Percentiles rank a stretch among this genome's conserved stretches.
phyloP scores from a whole-genome alignment of 1,140 invertebrate species.

The Aethina tumida region DNA sequence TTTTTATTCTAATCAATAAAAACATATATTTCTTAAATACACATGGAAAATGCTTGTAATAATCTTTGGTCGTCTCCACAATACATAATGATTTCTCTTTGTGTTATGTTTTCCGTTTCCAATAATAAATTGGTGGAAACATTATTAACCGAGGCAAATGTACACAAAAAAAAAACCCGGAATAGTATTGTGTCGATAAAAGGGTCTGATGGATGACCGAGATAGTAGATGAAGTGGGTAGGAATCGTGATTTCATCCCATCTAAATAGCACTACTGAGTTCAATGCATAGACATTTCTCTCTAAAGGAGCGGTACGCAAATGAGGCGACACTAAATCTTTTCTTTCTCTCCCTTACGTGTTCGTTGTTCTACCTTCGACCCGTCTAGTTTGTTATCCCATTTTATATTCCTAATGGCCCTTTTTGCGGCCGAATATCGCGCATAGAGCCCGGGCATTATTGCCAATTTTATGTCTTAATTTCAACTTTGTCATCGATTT shows the following conservation, averaged over 20 bases:
- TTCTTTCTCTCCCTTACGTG: too few relatives aligned
- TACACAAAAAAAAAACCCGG: too few relatives aligned
- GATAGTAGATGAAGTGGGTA: neutral
- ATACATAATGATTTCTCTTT: too few relatives aligned
- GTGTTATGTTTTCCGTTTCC: too few relatives aligned
- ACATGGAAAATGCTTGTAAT: too few relatives aligned
- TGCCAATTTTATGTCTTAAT: neutral
- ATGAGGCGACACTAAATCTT: slow-evolving; percentile 4
- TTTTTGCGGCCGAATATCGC: neutral
- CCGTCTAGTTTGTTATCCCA: slow-evolving; percentile 1
- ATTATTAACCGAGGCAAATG: too few relatives aligned
- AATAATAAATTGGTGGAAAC: too few relatives aligned
- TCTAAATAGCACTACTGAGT: slow-evolving; percentile 2
- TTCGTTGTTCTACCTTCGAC: slow-evolving; percentile 1
- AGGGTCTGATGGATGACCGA: slow-evolving; percentile 1
- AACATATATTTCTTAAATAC: too few relatives aligned
- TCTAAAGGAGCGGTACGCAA: neutral
- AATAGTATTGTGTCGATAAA: slow-evolving; percentile 2
- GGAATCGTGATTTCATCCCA: neutral
- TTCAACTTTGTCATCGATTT: neutral
- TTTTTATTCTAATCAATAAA: too few relatives aligned
- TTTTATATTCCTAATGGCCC: neutral
- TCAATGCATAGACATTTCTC: slow-evolving; percentile 3
- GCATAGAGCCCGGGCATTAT: neutral
- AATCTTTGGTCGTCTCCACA: too few relatives aligned